Conservation (phyloP, 2,888 invertebrate genomes). For the Dryadula phaetusa region DNA sequence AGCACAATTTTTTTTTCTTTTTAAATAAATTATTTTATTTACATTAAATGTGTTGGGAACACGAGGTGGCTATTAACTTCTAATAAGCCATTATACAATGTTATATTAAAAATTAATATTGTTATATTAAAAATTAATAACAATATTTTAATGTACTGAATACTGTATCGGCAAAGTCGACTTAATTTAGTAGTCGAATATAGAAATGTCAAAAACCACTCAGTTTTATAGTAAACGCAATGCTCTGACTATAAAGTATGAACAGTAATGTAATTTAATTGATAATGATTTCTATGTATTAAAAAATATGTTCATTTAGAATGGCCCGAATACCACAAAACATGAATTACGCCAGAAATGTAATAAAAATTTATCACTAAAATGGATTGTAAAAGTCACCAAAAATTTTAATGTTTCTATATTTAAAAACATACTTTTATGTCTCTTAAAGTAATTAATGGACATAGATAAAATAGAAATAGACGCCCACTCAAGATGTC, state of each 20-base stretch:
- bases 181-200: no score
- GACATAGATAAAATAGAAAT: not conserved
- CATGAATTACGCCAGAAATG: not conserved
- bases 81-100: no score
- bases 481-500: conserved; percentile 6
- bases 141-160: no score
- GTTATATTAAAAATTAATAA: no score
- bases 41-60: not conserved
- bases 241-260: not conserved
- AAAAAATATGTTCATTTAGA: not conserved
- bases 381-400: conserved; percentile 4
- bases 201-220: not conserved
- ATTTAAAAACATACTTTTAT: not conserved
- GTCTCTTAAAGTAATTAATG: conserved; percentile 5
- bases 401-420: conserved; percentile 4
- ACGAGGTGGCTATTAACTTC: not conserved
- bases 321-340: conserved; percentile 15
- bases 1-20: no score
- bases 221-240: not conserved
- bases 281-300: not conserved
- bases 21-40: no score
- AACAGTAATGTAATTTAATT: not conserved
- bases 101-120: no score
- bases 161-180: no score
- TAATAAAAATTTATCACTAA: conserved; percentile 20